phyloP scores from a whole-genome alignment of 2,113 vertebrate species.

The Hepsetus odoe region DNA sequence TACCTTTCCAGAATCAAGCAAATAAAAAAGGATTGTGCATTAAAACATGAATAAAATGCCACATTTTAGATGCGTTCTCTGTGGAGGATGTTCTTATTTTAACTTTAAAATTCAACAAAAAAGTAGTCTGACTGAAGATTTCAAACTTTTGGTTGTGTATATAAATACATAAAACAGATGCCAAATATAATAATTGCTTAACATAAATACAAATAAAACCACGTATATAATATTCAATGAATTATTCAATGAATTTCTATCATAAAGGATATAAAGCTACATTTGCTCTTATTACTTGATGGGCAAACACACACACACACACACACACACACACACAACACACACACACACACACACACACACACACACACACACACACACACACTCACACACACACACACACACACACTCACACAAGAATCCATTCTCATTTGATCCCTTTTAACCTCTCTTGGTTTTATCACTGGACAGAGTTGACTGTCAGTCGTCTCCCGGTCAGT shows the following conservation, averaged over 20 bases:
- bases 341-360: not conserved
- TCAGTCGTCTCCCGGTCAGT: constrained; percentile 40
- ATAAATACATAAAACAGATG: too few species aligned
- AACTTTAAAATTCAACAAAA: too few species aligned
- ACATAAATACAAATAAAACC: not conserved
- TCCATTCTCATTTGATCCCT: constrained; percentile 30
- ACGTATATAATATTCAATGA: not conserved
- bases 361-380: not conserved
- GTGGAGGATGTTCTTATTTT: too few species aligned
- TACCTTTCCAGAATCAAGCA: too few species aligned
- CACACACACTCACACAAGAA: not conserved
- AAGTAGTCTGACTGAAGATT: too few species aligned
- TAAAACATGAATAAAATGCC: too few species aligned
- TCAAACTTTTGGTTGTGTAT: too few species aligned
- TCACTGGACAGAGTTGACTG: constrained; percentile 36
- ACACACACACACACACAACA: not conserved
- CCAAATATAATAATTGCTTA: too few species aligned
- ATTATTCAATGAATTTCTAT: not conserved
- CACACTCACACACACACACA: not conserved
- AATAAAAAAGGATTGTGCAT: too few species aligned
- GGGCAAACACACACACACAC: not conserved
- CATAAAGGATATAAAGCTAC: not conserved
- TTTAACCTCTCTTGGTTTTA: constrained; percentile 40
- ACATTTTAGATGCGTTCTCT: too few species aligned
- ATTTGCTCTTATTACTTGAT: not conserved